These are phyloP conservation scores for Hydractinia echinata DNA, from an alignment of 30 jellyfish, hydroid and myxozoan genomes.

Conservation along the genomic window DNA sequence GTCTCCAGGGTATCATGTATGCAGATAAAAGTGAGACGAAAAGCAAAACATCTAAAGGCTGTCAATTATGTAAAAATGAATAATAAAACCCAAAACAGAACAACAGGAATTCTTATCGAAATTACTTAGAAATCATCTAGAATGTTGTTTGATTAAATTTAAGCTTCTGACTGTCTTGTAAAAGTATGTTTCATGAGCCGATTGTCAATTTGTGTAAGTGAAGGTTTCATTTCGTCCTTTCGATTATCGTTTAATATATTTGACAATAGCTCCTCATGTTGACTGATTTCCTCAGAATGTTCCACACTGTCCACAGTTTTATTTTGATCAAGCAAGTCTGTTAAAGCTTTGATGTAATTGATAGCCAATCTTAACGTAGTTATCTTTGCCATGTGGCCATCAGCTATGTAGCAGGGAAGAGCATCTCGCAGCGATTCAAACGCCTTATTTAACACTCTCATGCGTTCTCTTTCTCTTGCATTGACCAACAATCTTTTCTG, in stretches of 20 bases:
- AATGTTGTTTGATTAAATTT: too few relatives aligned
- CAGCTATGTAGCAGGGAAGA: constrained; percentile 94
- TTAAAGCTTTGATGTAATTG: constrained; percentile 82
- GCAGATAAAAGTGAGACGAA: too few relatives aligned
- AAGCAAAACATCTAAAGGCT: too few relatives aligned
- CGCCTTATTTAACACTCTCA: constrained; percentile 95
- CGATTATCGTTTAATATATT: neutral
- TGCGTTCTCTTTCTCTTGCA: constrained; percentile 93
- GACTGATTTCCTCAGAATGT: neutral
- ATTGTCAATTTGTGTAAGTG: too few relatives aligned
- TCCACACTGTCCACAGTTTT: neutral
- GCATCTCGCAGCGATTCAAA: constrained; percentile 95
- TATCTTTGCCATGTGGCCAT: constrained; percentile 97
- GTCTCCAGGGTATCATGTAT: too few relatives aligned
- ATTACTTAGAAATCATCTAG: too few relatives aligned
- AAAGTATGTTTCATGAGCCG: too few relatives aligned
- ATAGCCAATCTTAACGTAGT: constrained; percentile 90
- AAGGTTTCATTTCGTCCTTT: too few relatives aligned
- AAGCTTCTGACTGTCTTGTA: too few relatives aligned
- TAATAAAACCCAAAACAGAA: too few relatives aligned
- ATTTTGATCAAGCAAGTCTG: constrained; percentile 77
- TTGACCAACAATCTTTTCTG: constrained; percentile 87
- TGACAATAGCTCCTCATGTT: neutral
- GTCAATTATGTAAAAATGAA: too few relatives aligned
- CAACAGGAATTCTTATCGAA: too few relatives aligned